Conservation (phyloP, 2,888 invertebrate species). For the Lysandra coridon region DNA sequence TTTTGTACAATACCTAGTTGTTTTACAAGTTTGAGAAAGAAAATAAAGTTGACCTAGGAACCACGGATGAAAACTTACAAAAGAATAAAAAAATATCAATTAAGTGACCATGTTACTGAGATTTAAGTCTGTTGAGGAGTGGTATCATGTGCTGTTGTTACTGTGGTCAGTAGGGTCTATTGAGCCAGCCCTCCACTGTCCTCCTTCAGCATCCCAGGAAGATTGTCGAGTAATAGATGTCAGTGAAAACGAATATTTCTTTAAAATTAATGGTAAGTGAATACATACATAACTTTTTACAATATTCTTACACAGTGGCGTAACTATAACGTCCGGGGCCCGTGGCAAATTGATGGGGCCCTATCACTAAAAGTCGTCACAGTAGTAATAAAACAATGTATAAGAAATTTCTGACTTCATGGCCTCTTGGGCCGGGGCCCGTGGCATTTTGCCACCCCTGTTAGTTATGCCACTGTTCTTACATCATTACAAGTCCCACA, state of each 20-base stretch:
- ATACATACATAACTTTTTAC: background rate
- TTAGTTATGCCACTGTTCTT: too few relatives aligned
- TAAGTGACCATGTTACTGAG: background rate
- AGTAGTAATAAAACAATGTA: too few relatives aligned
- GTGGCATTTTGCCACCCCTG: too few relatives aligned
- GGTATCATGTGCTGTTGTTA: background rate
- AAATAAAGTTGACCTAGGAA: background rate
- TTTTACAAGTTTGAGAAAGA: background rate
- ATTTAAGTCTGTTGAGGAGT: background rate
- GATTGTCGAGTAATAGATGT: background rate
- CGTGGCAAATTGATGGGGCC: too few relatives aligned
- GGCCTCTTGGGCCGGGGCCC: too few relatives aligned
- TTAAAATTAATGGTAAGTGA: slow-evolving; percentile 16
- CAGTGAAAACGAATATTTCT: background rate
- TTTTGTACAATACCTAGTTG: background rate
- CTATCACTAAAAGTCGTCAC: too few relatives aligned
- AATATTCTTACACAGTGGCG: background rate
- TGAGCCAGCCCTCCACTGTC: background rate
- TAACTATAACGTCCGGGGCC: too few relatives aligned
- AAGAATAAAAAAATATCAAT: background rate
- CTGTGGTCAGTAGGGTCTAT: background rate
- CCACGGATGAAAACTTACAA: background rate
- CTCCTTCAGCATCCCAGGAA: background rate
- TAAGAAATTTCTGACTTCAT: too few relatives aligned
- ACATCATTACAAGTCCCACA: too few relatives aligned